Evolutionary conservation across 2,888 invertebrate species (phyloP), one percentile per base, ranked within the genome.

Genomic region (Drosophila percnosoma): DNA sequence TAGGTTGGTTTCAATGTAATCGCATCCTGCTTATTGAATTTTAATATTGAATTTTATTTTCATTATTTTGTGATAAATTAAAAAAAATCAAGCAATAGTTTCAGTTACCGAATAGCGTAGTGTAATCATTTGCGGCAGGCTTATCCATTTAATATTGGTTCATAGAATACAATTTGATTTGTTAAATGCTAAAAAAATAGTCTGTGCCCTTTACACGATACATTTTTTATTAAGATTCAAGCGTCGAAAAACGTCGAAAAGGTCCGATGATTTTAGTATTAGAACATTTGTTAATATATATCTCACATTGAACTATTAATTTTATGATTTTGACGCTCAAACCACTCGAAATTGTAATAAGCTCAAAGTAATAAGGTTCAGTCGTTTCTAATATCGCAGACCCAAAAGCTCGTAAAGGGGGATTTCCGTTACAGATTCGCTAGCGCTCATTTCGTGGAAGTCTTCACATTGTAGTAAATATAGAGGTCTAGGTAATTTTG

Each of bases 351-450:
- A 42, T 21, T n/a, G 15, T 4, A 4, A 36, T 52, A 3, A 36
- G 18, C 42, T 1, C 31, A 70, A 60, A 34, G 15, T 7, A 6
- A 10, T 27, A 33, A 6, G 21, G 8, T 18, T 7, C 3, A 13
- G n/a, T 38, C 4, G 11, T n/a, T 31, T 7, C 48, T 65, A 90
- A 67, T 91, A 91, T 34, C 91, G 87, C 31, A 92, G 67, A 51
- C 91, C 91, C 7, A 92, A 75, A 52, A 86, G 82, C 49, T 93
- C 92, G 58, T 92, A 93, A 0, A 93, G 82, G 1, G 93, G 92
- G 27, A 91, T 66, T 42, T 92, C 91, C 0, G 21, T 48, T 0
- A 78, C 83, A 0, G 87, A 68, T 10, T 81, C 78, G 6, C 71
- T 67, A 21, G 83, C 60, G 10, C 78, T 74, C 15, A 79, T 76